Evolutionary conservation across 2,888 invertebrate genomes (phyloP).

Genomic region (Plagodis dolabraria): DNA sequence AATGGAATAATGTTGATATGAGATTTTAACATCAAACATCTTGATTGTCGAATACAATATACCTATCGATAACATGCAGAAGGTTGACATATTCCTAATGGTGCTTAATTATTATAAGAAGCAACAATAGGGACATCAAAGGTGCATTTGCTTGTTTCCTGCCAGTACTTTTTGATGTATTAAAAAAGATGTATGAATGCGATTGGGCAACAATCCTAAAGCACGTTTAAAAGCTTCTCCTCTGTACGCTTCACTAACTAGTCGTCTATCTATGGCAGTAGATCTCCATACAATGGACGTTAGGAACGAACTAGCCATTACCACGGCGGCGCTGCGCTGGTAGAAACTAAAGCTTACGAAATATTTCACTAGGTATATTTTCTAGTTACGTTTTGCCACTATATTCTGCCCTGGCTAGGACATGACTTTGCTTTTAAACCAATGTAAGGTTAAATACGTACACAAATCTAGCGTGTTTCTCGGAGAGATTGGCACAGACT

Average conservation of each 20-base stretch:
- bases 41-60: too few species aligned
- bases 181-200: too few species aligned
- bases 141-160: too few species aligned
- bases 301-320: slow-evolving; percentile 33
- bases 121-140: too few species aligned
- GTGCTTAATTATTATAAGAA: too few species aligned
- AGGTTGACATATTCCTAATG: too few species aligned
- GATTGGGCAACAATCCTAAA: slow-evolving; percentile 3
- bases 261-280: slow-evolving; percentile 24
- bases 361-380: slow-evolving; percentile 12
- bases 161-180: too few species aligned
- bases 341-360: slow-evolving; percentile 18
- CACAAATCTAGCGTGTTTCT: too few species aligned
- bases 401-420: background rate
- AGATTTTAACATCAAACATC: too few species aligned
- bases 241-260: slow-evolving; percentile 9
- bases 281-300: slow-evolving; percentile 46
- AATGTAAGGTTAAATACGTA: background rate
- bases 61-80: too few species aligned
- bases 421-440: slow-evolving; percentile 2
- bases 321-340: slow-evolving; percentile 30
- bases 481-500: too few species aligned
- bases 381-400: slow-evolving; percentile 1
- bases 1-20: too few species aligned
- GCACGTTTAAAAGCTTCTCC: background rate